These are phyloP conservation scores for Tretioscincus oriximinensis DNA, from an alignment of 2,113 vertebrate species.

Conservation along the genomic window DNA sequence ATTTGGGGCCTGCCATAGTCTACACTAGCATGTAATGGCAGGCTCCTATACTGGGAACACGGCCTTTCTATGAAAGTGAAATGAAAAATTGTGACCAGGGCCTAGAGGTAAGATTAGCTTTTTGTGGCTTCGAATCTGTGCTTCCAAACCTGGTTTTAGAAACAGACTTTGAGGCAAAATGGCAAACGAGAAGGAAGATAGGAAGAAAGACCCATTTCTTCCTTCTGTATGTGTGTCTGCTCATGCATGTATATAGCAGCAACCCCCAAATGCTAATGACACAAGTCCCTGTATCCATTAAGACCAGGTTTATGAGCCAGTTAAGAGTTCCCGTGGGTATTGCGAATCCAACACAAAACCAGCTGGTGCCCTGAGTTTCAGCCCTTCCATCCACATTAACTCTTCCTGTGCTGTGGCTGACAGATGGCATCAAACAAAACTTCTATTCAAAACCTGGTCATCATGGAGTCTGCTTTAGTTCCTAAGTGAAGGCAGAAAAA, in stretches of 20 bases:
- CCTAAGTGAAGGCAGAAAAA: neutral
- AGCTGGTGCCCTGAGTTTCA: slow-evolving; percentile 23
- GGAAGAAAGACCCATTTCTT: neutral
- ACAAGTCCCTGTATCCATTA: neutral
- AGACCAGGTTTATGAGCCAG: slow-evolving; percentile 23
- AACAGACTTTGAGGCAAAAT: too few species aligned
- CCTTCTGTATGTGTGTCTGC: neutral
- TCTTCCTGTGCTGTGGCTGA: neutral
- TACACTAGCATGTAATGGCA: too few species aligned
- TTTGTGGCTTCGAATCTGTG: too few species aligned
- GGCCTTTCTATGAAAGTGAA: too few species aligned
- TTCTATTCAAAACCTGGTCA: neutral
- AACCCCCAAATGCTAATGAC: neutral
- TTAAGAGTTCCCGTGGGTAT: slow-evolving; percentile 20
- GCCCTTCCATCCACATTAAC: slow-evolving; percentile 3
- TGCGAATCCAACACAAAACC: neutral
- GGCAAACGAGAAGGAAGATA: too few species aligned
- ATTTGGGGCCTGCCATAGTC: too few species aligned
- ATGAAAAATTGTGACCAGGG: too few species aligned
- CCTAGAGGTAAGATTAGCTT: too few species aligned
- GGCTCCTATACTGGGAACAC: too few species aligned
- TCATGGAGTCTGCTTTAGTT: neutral
- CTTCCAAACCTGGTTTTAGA: too few species aligned
- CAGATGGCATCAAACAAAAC: neutral
- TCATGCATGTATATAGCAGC: neutral